Evolutionary conservation across 2,797 vertebrate genomes (phyloP).

Genomic region (Halcyon badia): DNA sequence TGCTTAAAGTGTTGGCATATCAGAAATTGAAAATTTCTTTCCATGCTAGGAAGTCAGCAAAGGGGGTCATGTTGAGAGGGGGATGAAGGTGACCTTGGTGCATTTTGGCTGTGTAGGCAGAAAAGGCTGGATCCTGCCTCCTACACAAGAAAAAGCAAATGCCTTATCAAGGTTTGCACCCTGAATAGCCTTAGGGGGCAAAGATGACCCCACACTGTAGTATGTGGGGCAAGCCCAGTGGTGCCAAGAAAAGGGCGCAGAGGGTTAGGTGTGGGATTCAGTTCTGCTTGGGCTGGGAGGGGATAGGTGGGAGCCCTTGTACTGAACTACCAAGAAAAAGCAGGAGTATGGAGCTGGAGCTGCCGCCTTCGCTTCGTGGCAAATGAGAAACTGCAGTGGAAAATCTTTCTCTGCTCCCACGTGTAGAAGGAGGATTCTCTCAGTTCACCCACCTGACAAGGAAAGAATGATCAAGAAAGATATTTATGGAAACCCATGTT

Average conservation of each 20-base stretch:
- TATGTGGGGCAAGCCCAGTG: not conserved
- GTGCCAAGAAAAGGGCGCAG: not conserved
- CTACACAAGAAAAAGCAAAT: not conserved
- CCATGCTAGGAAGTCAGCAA: not conserved
- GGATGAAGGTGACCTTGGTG: not conserved
- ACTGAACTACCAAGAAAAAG: not conserved
- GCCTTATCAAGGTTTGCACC: not conserved
- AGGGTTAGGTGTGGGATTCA: not conserved
- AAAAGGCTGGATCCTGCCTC: not conserved
- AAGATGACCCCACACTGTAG: not conserved
- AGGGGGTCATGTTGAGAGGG: not conserved
- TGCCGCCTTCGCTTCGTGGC: not conserved
- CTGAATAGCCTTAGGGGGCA: not conserved
- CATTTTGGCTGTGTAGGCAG: not conserved
- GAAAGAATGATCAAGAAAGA: slow-evolving; percentile 51
- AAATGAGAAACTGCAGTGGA: slow-evolving; percentile 46
- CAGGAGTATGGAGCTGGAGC: not conserved
- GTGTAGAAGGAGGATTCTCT: slow-evolving; percentile 58
- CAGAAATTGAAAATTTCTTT: not conserved
- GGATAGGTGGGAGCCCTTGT: not conserved
- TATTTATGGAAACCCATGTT: slow-evolving; percentile 50
- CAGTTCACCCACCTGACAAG: slow-evolving; percentile 65
- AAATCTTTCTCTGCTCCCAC: slow-evolving; percentile 54
- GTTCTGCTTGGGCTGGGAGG: not conserved
- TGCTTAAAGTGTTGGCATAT: not conserved